Evolutionary conservation across 2,888 invertebrate species (phyloP), one percentile per base, ranked within the genome.

Genomic region (Corythucha ciliata): DNA sequence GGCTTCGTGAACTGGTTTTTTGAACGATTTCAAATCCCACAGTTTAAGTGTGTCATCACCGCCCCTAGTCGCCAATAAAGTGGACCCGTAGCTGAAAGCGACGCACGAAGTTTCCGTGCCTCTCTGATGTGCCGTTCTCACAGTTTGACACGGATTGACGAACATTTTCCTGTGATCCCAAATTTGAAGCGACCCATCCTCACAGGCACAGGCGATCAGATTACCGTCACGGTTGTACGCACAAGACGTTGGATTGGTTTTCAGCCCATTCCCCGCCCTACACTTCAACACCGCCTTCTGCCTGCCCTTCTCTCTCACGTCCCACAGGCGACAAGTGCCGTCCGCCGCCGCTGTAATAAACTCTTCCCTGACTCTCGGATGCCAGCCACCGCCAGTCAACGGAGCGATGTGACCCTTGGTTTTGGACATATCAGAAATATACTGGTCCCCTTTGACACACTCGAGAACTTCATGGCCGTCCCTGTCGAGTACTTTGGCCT

Each of bases 331-430:
- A 1, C 94, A 77, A 0, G 97, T 94, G 1, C 93, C 87, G 66
- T 99, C 98, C 63, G 88, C 81, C 0, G 93, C 84, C 61, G 90
- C 87, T 0, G 98, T 98, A 61, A 97, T 72, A 69, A 98, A 99
- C 67, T 97, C 93, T 59, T 91, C 87, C 53, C 82, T 80, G 2
- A 78, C 76, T 58, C 84, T 81, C 0, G 97, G 97, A 72, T 96
- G 91, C 92, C 96, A 98, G 65, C 83, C 82, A 1, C 96, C 89
- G 47, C 81, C 78, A 62, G 91, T 90, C 4, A 98, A 69, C 25
- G 89, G 80, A 0, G 94, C 90, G 0, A 89, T 86, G 67, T 98
- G 98, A 0, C 98, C 97, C 67, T 89, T 93, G 0, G 94, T 94
- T 62, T 76, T 78, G 0, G 87, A 81, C 82, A 92, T 89, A 67